A percentile compares a stretch with the other conserved stretches of the same genome.
These are phyloP conservation scores for Drosophila pachea DNA, from an alignment of 1,140 invertebrate species.

Conservation along the genomic window DNA sequence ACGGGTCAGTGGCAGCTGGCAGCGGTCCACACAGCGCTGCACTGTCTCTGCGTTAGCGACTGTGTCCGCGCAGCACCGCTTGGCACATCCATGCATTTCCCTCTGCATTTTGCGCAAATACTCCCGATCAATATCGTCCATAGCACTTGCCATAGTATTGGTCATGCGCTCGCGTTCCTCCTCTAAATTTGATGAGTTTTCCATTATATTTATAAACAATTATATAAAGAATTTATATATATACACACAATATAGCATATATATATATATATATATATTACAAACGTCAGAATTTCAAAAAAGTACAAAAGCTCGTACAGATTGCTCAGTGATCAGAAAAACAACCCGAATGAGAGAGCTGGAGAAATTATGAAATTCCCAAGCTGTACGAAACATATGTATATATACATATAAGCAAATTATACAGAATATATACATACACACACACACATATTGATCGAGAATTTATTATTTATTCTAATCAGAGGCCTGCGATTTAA, in stretches of 20 bases:
- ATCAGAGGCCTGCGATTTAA: slow-evolving; percentile 49
- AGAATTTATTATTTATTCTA: slow-evolving; percentile 40
- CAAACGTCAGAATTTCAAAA: too few species aligned
- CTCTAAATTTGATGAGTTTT: slow-evolving; percentile 81
- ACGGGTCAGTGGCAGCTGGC: slow-evolving; percentile 84
- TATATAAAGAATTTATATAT: too few species aligned
- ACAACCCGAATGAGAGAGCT: too few species aligned
- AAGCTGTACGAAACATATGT: too few species aligned
- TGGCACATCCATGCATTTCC: slow-evolving; percentile 92
- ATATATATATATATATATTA: too few species aligned
- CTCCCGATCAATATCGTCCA: slow-evolving; percentile 88
- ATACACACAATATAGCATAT: too few species aligned
- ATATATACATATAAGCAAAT: too few species aligned
- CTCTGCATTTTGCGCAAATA: slow-evolving; percentile 92
- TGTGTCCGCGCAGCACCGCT: slow-evolving; percentile 89
- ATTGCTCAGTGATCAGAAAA: too few species aligned
- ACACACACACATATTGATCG: slow-evolving; percentile 20
- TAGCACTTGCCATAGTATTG: slow-evolving; percentile 86
- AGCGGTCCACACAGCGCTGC: slow-evolving; percentile 89
- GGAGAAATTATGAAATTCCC: too few species aligned
- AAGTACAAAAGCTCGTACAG: too few species aligned
- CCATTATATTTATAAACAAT: too few species aligned
- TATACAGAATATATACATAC: too few species aligned
- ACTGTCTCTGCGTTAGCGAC: slow-evolving; percentile 85
- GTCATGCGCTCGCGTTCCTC: slow-evolving; percentile 88